Base-by-base conservation (phyloP, 1,140 invertebrate species). In the Sycobia sp. region DNA sequence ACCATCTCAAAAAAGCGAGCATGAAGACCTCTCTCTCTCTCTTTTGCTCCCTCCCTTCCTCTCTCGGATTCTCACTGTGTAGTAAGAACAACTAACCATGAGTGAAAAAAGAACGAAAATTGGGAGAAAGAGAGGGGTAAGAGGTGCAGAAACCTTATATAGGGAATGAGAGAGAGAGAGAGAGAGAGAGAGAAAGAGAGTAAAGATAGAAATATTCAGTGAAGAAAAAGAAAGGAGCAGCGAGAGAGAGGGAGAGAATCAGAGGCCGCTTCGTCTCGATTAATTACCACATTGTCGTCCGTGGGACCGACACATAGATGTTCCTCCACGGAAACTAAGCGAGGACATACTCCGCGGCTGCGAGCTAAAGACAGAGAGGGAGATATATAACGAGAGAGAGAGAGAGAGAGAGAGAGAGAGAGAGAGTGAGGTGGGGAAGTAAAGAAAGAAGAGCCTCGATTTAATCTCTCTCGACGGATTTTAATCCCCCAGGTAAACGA, bases 261-360 rank as follows among this genome's bases (percentile, higher is more conserved):
- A 72, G 66, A 74, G 76, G 70, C 72, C 72, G 69, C 64, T 69
- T 79, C 76, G 74, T 74, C 76, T 79, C 79, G 78, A 80, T 82
- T 82, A 82, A 82, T 82, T 82, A 81, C 76, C 78, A 79, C 79
- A 82, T 81, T 81, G 78, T 81, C 77, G 79, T 59, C 66, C 70
- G 64, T 66, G 68, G 67, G 49, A 27, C 56, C 49, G 39, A 76
- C 74, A 69, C 71, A n/a, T 76, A 76, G 73, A 76, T 77, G 71
- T 73, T 73, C 68, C 67, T 62, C 69, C 68, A 66, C 71, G 74
- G 75, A 72, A 73, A 79, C 73, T 74, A 53, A 61, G 68, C 60
- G 34, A 25, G 14, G 34, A 50, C 32, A 23, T 41, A 39, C 38
- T 47, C 11, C 36, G 25, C 25, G 4, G 56, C 63, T 44, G n/a